Conservation (phyloP, 2,797 vertebrate genomes). For the Pseudochirops cupreus region DNA sequence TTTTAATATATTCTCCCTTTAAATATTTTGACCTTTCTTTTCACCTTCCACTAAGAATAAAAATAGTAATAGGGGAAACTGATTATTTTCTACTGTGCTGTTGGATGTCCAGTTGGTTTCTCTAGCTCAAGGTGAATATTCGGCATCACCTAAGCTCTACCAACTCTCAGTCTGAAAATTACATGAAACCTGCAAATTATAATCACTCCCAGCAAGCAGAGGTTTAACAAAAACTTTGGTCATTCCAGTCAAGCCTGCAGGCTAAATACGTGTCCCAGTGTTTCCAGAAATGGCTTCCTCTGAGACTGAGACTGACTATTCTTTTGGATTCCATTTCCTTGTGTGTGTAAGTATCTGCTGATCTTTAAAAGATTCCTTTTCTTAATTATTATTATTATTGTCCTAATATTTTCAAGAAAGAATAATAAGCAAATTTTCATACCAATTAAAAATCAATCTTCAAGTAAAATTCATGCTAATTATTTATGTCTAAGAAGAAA, state of each 20-base stretch:
- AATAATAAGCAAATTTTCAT: background rate
- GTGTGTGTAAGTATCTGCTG: background rate
- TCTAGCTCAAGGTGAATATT: conserved; percentile 3
- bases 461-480: background rate
- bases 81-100: background rate
- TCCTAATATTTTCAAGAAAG: background rate
- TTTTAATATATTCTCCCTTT: conserved; percentile 9
- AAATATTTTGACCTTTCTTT: conserved; percentile 1
- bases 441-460: background rate
- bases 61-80: conserved; percentile 36
- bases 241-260: background rate
- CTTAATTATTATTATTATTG: background rate
- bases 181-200: conserved; percentile 21
- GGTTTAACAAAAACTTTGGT: background rate
- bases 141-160: background rate
- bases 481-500: background rate
- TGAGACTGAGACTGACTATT: background rate
- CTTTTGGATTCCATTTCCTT: background rate
- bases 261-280: background rate
- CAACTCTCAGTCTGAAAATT: conserved; percentile 17
- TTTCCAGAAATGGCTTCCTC: conserved; percentile 6
- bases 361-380: background rate
- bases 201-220: background rate
- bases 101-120: background rate
- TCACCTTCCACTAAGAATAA: conserved; percentile 8